Conservation (phyloP, 2,888 invertebrate genomes). For the Drosophila meridiana region DNA sequence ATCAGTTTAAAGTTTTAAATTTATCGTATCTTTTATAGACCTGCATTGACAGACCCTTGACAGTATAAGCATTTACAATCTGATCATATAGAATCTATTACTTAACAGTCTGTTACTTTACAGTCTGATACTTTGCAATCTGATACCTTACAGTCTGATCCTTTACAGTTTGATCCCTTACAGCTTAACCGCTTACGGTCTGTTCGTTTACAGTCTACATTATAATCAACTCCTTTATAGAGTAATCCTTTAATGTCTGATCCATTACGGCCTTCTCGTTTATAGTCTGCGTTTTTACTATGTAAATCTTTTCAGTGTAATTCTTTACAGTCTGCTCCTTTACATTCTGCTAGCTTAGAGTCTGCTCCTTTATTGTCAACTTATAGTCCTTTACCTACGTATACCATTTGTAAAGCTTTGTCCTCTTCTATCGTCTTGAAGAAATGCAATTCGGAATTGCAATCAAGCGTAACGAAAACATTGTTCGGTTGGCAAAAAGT, state of each 20-base stretch:
- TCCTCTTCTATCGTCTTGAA: background rate
- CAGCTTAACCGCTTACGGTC: too few relatives aligned
- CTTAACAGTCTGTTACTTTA: background rate
- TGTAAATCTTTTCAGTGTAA: background rate
- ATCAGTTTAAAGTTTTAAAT: background rate
- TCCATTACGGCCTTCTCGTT: too few relatives aligned
- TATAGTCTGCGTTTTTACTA: too few relatives aligned
- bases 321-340: background rate
- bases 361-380: background rate
- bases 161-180: background rate
- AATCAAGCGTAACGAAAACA: constrained; percentile 44
- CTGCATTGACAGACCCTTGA: background rate
- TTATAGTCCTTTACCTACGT: background rate
- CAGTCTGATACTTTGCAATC: background rate
- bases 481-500: constrained; percentile 29
- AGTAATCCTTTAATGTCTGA: too few relatives aligned
- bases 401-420: background rate
- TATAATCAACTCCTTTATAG: too few relatives aligned
- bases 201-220: too few relatives aligned
- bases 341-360: background rate
- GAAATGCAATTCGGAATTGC: constrained; percentile 35
- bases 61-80: background rate
- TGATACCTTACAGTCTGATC: background rate
- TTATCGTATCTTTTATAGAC: too few relatives aligned
- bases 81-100: background rate